Conservation (phyloP, 30 jellyfish, hydroid and myxozoan species). For the Nemopilema nomurai region DNA sequence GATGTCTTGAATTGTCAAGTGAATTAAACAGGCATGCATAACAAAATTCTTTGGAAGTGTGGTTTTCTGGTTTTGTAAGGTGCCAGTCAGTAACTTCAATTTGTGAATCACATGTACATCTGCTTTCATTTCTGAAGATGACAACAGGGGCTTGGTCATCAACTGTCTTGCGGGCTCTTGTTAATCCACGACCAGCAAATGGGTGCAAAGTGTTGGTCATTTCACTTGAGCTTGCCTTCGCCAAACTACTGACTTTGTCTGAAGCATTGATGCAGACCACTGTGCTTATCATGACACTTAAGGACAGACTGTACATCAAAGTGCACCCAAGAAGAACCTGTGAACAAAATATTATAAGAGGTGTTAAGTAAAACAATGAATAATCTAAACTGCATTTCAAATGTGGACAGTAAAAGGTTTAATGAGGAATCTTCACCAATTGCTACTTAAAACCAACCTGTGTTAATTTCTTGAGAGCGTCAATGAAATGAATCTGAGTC, state of each 20-base stretch:
- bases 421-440: too few species aligned
- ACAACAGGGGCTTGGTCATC: neutral
- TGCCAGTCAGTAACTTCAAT: too few species aligned
- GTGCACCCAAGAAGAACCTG: constrained; percentile 84
- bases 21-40: neutral
- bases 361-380: neutral
- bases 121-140: neutral
- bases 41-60: neutral
- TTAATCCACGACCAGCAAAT: constrained; percentile 39
- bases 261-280: constrained; percentile 46
- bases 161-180: constrained; percentile 29
- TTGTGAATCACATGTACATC: neutral
- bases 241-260: neutral
- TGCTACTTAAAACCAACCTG: neutral
- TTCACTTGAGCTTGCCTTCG: neutral
- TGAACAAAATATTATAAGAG: neutral
- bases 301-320: constrained; percentile 77
- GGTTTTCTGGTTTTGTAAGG: too few species aligned
- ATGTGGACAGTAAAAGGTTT: too few species aligned
- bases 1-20: neutral
- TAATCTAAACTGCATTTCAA: too few species aligned
- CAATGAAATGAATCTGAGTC: constrained; percentile 58
- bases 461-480: constrained; percentile 28
- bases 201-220: constrained; percentile 33
- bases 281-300: constrained; percentile 52